phyloP scores from a whole-genome alignment of 2,797 vertebrate species.

The Orientallactaga sibirica region DNA sequence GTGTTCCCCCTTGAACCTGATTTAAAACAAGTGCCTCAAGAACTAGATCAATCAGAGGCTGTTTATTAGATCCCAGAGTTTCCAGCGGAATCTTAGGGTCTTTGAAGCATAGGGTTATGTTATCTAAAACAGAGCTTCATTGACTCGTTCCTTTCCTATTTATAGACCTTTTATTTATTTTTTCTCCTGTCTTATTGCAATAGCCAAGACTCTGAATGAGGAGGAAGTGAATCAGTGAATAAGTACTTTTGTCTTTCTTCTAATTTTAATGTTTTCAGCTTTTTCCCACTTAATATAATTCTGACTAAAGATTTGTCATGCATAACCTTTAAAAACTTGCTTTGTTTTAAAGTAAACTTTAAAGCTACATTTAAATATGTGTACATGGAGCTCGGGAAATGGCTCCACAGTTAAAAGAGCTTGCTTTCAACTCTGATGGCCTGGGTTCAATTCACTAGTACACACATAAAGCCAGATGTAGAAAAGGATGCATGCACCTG shows the following conservation, averaged over 20 bases:
- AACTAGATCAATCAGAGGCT: background rate
- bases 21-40: background rate
- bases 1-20: background rate
- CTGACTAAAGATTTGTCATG: background rate
- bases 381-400: no score
- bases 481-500: no score
- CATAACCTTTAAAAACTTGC: background rate
- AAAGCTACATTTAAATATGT: background rate
- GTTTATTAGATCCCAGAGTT: background rate
- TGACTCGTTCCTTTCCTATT: background rate
- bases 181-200: background rate
- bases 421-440: no score
- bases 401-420: no score
- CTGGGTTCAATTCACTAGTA: no score
- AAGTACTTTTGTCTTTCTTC: background rate
- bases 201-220: background rate
- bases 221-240: background rate
- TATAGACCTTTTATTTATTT: background rate
- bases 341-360: slow-evolving; percentile 22
- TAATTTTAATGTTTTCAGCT: background rate
- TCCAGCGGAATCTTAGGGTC: background rate
- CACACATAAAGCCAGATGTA: no score
- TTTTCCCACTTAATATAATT: background rate
- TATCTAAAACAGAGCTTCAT: background rate
- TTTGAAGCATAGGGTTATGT: background rate